Evolutionary conservation across 2,888 invertebrate species (phyloP), one percentile per base, ranked within the genome.

Genomic region (Calameuta idolon): DNA sequence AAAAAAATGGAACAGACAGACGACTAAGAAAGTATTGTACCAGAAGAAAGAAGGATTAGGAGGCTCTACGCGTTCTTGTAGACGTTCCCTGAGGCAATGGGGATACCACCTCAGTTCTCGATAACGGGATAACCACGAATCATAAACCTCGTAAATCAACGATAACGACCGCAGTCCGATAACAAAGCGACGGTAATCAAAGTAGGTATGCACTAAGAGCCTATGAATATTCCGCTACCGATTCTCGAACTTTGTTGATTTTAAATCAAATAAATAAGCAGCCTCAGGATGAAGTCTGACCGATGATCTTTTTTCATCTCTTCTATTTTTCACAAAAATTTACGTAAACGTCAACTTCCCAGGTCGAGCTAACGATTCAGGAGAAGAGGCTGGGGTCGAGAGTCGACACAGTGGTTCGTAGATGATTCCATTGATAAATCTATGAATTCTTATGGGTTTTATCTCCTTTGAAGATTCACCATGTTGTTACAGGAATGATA

Each of bases 151-250:
- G 71, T 71, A 31, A 71, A 71, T 71, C 71, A 71, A 31, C 34
- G 71, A 31, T 71, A 71, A 71, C 71, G 12, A 34, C 34, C 71
- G 34, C 69, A 76, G 78, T 78, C 78, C 34, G 55, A 76, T 75
- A 55, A 80, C 73, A 75, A 74, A 71, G 76, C 73, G 69, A 76
- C 69, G 69, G 37, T 78, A 79, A 78, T 81, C 76, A 82, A 80
- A 81, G 76, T 78, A 55, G 74, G 55, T 75, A 34, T 80, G 69
- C 80, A 74, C 77, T 34, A 33, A 69, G 40, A 30, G 75, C 75
- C 34, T 69, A 30, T 4, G n/a, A 4, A 15, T 55, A 23, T 23
- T 23, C 2, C 23, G 55, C 23, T 55, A 55, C 23, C 23, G 55
- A 55, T 55, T 23, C 1, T 55, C 55, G 23, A 55, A 55, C 23